Evolutionary conservation across 2,113 vertebrate genomes (phyloP).

Genomic region (Butastur rufipennis): DNA sequence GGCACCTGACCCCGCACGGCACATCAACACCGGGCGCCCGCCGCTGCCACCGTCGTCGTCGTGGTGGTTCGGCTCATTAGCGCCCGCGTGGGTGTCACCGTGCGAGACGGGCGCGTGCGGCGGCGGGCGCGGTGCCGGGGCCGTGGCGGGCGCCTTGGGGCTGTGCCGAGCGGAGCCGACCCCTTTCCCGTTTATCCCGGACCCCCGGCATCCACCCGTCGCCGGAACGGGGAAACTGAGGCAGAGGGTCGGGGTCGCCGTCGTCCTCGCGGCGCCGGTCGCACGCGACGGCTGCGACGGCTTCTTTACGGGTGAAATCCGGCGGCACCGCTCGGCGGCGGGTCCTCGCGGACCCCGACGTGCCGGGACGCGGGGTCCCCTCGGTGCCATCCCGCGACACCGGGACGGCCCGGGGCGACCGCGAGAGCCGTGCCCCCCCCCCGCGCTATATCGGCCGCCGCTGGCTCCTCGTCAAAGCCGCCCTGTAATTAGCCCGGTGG

Average conservation of each 20-base stretch:
- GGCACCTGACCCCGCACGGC: accelerated
- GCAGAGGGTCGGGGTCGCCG: not conserved
- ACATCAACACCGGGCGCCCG: not conserved
- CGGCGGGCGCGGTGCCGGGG: not conserved
- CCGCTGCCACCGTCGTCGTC: no score
- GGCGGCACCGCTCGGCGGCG: not conserved
- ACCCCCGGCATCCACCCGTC: no score
- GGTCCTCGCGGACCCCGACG: not conserved
- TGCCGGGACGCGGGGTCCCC: no score
- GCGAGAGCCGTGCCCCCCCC: no score
- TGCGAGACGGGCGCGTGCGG: not conserved
- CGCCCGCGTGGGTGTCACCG: not conserved
- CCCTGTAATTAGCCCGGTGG: constrained; percentile 11
- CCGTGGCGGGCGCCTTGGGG: no score
- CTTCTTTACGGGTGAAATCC: not conserved
- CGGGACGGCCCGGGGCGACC: not conserved
- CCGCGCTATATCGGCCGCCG: not conserved
- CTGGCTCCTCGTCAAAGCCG: not conserved
- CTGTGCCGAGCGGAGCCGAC: not conserved
- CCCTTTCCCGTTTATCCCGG: not conserved
- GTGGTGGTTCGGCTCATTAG: not conserved
- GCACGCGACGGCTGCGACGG: accelerated
- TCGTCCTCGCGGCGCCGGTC: not conserved
- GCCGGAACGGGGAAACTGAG: not conserved
- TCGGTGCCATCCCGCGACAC: not conserved